Evolutionary conservation across 2,888 invertebrate species (phyloP).

Genomic region (Clostera curtula): DNA sequence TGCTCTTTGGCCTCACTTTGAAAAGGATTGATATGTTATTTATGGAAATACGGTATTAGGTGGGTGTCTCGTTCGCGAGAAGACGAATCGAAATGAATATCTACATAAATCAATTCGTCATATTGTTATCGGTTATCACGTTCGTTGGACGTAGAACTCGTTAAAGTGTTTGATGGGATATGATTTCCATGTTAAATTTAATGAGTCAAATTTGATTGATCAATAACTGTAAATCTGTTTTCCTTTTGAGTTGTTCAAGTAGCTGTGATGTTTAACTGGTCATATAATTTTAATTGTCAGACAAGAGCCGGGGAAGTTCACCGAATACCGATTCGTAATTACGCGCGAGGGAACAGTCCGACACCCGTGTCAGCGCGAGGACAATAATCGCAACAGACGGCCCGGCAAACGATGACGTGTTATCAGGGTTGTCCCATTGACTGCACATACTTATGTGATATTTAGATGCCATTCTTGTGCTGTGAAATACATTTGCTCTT

Average conservation of each 20-base stretch:
- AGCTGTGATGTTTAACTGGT: no score
- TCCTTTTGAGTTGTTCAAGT: no score
- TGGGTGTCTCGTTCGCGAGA: conserved; percentile 17
- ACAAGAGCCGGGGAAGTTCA: conserved; percentile 29
- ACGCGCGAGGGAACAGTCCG: conserved; percentile 31
- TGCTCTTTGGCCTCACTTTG: conserved; percentile 36
- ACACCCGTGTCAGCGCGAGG: conserved; percentile 52
- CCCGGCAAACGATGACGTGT: conserved; percentile 67
- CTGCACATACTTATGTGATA: no score
- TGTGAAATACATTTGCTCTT: no score
- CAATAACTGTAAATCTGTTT: no score
- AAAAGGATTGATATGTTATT: conserved; percentile 44
- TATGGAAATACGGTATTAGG: conserved; percentile 33
- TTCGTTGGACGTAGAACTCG: conserved; percentile 5
- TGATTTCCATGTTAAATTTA: no score
- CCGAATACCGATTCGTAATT: conserved; percentile 45
- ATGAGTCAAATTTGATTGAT: no score
- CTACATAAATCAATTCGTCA: conserved; percentile 13
- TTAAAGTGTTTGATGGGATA: no score
- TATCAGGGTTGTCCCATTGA: conserved; percentile 39
- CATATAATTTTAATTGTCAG: no score
- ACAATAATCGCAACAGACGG: conserved; percentile 55
- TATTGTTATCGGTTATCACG: conserved; percentile 7
- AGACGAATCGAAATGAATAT: conserved; percentile 20
- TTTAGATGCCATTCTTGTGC: no score